A percentile compares a stretch with the other conserved stretches of the same genome.
phyloP scores from a whole-genome alignment of 2,888 invertebrate species.

The Drosophila basisetae region DNA sequence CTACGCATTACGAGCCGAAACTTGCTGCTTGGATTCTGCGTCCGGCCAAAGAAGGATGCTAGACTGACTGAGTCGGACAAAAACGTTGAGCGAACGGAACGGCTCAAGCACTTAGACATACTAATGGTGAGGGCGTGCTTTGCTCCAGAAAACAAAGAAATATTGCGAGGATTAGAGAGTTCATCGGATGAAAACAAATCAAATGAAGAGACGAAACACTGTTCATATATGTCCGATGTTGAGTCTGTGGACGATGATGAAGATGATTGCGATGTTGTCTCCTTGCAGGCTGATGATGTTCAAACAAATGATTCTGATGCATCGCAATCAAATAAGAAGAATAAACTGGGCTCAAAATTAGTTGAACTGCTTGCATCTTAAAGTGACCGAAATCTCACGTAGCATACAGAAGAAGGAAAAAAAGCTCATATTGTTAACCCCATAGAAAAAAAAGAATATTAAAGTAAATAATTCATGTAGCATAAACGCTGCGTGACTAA shows the following conservation, averaged over 20 bases:
- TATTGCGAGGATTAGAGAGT: background rate
- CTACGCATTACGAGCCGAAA: conserved; percentile 46
- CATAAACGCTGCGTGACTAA: conserved; percentile 33
- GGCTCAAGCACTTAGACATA: conserved; percentile 37
- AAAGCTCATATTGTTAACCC: background rate
- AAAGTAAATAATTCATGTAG: conserved; percentile 45
- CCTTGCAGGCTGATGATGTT: background rate
- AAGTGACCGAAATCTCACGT: background rate
- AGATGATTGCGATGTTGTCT: background rate
- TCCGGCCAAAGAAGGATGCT: background rate
- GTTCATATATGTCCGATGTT: no score
- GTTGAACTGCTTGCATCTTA: conserved; percentile 8
- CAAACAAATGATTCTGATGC: background rate
- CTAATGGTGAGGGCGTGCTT: conserved; percentile 34
- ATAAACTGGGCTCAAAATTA: background rate
- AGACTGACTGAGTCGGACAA: background rate
- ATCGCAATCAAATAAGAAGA: background rate
- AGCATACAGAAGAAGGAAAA: background rate
- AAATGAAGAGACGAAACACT: background rate
- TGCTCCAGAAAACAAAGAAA: background rate
- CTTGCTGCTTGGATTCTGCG: conserved; percentile 49
- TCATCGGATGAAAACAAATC: background rate
- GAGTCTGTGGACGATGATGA: background rate
- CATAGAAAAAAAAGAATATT: conserved; percentile 20
- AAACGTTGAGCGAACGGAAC: conserved; percentile 4